Conservation (phyloP, 2,113 vertebrate species). For the Leptosomus discolor region DNA sequence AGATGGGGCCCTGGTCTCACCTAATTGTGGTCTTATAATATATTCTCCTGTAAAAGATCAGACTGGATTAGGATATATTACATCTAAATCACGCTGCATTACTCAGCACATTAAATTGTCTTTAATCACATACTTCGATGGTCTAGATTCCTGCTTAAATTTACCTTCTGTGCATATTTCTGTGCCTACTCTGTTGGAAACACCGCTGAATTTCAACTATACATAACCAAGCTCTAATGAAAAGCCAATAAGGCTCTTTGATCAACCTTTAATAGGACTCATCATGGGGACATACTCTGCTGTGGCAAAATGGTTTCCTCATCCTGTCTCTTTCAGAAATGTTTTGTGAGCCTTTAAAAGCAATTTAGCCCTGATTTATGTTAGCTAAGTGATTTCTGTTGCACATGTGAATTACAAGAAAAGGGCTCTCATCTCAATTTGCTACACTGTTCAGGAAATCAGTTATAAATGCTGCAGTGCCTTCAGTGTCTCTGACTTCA, state of each 20-base stretch:
- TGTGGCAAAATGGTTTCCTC: conserved; percentile 36
- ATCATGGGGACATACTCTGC: conserved; percentile 7
- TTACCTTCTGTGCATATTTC: conserved; percentile 33
- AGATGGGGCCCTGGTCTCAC: conserved; percentile 61
- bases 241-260: conserved; percentile 51
- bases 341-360: conserved; percentile 55
- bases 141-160: conserved; percentile 2
- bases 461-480: conserved; percentile 36
- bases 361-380: conserved; percentile 58
- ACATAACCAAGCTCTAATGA: conserved; percentile 18
- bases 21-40: conserved; percentile 62
- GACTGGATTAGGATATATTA: conserved; percentile 62
- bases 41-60: conserved; percentile 61
- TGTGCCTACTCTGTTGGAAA: conserved; percentile 3
- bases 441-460: conserved; percentile 49
- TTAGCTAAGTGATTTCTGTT: conserved; percentile 44
- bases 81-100: conserved; percentile 39
- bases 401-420: conserved; percentile 59
- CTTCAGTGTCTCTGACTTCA: conserved; percentile 31
- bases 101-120: conserved; percentile 58
- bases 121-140: conserved; percentile 24
- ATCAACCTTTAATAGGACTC: conserved; percentile 30
- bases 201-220: conserved; percentile 6
- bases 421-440: conserved; percentile 46
- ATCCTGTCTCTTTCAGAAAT: conserved; percentile 51